phyloP scores from a whole-genome alignment of 37 sponge, comb jelly and placozoan genomes.

The Cladorhizidae sp. region DNA sequence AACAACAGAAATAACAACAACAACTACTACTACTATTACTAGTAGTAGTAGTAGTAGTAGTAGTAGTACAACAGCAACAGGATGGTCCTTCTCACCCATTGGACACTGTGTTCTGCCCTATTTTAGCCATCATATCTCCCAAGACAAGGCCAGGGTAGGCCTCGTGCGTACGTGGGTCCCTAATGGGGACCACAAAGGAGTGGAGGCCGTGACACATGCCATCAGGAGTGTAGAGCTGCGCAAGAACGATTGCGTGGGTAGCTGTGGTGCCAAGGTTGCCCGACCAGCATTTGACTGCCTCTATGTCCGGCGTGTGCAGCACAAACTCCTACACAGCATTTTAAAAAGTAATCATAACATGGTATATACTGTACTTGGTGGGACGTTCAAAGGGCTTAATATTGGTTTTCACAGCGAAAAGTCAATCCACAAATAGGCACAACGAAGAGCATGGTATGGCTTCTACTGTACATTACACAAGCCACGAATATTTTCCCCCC shows the following conservation, averaged over 20 bases:
- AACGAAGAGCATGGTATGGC: no score
- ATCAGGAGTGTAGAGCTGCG: constrained; percentile 92
- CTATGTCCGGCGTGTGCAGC: constrained; percentile 90
- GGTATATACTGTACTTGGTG: neutral
- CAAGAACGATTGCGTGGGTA: constrained; percentile 87
- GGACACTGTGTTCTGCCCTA: constrained; percentile 88
- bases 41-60: no score
- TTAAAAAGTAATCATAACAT: neutral
- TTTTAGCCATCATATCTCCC: constrained; percentile 94
- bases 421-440: no score
- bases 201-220: constrained; percentile 93
- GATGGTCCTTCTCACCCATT: no score
- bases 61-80: no score
- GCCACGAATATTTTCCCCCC: no score
- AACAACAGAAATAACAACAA: no score
- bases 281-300: constrained; percentile 94
- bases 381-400: neutral
- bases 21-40: no score
- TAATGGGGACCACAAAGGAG: constrained; percentile 85
- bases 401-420: neutral
- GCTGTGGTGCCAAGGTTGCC: constrained; percentile 89
- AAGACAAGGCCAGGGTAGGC: constrained; percentile 85
- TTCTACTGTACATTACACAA: no score
- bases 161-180: constrained; percentile 70
- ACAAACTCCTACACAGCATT: constrained; percentile 79